Evolutionary conservation across 2,888 invertebrate species (phyloP).

Genomic region (Sthenelais limicola): DNA sequence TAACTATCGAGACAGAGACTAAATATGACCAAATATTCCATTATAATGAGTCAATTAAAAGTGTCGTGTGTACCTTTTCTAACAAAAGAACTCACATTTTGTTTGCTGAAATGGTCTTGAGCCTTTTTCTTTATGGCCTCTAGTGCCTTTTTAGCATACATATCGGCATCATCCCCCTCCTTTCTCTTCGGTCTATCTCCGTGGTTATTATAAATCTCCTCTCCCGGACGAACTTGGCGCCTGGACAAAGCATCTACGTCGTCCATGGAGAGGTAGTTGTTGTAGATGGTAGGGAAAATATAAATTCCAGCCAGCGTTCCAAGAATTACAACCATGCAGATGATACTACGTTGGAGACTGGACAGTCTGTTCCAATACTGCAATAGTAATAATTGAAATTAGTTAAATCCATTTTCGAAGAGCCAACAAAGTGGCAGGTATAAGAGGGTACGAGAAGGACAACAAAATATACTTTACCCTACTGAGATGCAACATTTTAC

Average conservation of each 20-base stretch:
- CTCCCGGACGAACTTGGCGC: slow-evolving; percentile 36
- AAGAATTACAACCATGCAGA: slow-evolving; percentile 58
- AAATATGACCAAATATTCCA: too few species aligned
- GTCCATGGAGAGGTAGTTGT: slow-evolving; percentile 46
- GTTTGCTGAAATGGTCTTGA: slow-evolving; percentile 18
- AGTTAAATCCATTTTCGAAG: slow-evolving; percentile 3
- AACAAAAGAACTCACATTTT: slow-evolving; percentile 12
- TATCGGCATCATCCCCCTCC: slow-evolving; percentile 22
- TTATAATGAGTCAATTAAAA: too few species aligned
- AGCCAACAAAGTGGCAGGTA: too few species aligned
- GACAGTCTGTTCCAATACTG: slow-evolving; percentile 69
- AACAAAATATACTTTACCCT: too few species aligned
- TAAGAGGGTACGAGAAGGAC: too few species aligned
- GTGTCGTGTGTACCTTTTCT: too few species aligned
- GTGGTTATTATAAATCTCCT: slow-evolving; percentile 33
- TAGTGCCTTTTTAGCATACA: slow-evolving; percentile 44
- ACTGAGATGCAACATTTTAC: too few species aligned
- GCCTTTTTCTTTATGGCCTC: slow-evolving; percentile 46
- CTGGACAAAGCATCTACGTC: slow-evolving; percentile 41
- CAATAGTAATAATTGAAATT: slow-evolving; percentile 43
- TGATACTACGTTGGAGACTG: slow-evolving; percentile 65
- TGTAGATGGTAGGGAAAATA: slow-evolving; percentile 57
- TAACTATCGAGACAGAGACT: too few species aligned
- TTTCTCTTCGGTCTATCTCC: neutral
- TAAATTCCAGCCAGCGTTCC: slow-evolving; percentile 59